Percentiles rank a stretch among this genome's conserved stretches.
phyloP scores from a whole-genome alignment of 2,113 vertebrate genomes.

The Oreamnos americanus region DNA sequence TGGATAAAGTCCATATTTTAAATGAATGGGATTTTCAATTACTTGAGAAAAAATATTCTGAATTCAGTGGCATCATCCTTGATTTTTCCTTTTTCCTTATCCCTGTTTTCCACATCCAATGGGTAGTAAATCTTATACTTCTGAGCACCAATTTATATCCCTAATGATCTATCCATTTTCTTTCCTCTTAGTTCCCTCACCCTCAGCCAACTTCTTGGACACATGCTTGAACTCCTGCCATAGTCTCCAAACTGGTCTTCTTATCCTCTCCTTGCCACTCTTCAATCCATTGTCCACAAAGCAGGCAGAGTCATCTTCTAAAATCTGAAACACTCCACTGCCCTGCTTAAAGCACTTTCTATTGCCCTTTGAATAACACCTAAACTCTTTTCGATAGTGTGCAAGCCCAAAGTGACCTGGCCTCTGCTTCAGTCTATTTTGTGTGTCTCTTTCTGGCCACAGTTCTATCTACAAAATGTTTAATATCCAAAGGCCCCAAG shows the following conservation, averaged over 20 bases:
- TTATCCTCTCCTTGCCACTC: neutral
- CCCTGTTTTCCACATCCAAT: no score
- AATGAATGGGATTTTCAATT: neutral
- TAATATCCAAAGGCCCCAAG: neutral
- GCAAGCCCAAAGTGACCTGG: neutral
- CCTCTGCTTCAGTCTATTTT: neutral
- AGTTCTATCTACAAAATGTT: neutral
- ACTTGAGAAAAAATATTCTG: neutral
- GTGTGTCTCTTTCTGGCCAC: neutral
- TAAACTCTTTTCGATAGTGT: neutral
- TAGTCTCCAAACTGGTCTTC: neutral
- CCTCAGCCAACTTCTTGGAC: neutral
- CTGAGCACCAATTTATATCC: neutral
- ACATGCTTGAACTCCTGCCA: neutral
- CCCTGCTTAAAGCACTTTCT: neutral
- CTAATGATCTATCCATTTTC: neutral
- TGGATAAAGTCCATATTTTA: neutral
- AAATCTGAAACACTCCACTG: neutral
- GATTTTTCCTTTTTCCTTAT: neutral
- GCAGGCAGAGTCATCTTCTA: neutral
- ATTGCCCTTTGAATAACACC: neutral
- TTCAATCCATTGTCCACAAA: neutral
- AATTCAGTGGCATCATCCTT: neutral
- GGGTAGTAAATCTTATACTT: neutral
- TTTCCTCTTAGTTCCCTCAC: neutral